Conservation (phyloP, 2,888 invertebrate species). For the Octonoba sinensis region DNA sequence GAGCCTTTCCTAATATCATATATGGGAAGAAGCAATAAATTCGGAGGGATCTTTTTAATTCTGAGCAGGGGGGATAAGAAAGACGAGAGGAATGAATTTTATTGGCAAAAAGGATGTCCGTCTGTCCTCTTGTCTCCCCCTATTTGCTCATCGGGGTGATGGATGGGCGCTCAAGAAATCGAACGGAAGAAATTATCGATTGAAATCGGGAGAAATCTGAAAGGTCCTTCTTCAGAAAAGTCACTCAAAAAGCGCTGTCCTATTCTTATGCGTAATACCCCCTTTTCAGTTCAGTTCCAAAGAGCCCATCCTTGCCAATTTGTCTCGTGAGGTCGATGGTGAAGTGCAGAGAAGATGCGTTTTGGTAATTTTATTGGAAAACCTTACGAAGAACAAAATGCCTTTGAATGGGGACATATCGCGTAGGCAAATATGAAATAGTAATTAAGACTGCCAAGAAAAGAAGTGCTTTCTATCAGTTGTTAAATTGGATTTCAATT, state of each 20-base stretch:
- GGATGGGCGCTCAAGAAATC: conserved; percentile 44
- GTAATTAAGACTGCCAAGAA: too few species aligned
- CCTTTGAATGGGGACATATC: too few species aligned
- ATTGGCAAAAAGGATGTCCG: conserved; percentile 26
- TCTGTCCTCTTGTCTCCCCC: conserved; percentile 16
- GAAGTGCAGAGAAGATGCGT: too few species aligned
- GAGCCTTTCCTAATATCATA: conserved; percentile 29
- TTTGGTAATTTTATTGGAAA: too few species aligned
- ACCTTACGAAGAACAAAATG: too few species aligned
- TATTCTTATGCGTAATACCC: conserved; percentile 44
- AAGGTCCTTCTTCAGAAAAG: conserved; percentile 31
- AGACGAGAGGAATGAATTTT: conserved; percentile 28
- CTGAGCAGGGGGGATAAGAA: conserved; percentile 8
- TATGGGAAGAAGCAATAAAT: conserved; percentile 42
- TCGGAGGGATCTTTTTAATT: conserved; percentile 53
- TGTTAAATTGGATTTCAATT: too few species aligned
- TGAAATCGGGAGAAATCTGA: conserved; percentile 26
- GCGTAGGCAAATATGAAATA: too few species aligned
- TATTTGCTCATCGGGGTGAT: conserved; percentile 52
- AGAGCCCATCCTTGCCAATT: too few species aligned
- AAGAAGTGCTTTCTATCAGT: too few species aligned
- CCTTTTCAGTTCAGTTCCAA: conserved; percentile 26
- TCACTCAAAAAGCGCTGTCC: conserved; percentile 29
- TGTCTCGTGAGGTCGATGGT: too few species aligned
- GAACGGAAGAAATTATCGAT: conserved; percentile 48